Evolutionary conservation across 2,888 invertebrate species (phyloP), one percentile per base, ranked within the genome.

Genomic region (Holacanthella duospinosa): DNA sequence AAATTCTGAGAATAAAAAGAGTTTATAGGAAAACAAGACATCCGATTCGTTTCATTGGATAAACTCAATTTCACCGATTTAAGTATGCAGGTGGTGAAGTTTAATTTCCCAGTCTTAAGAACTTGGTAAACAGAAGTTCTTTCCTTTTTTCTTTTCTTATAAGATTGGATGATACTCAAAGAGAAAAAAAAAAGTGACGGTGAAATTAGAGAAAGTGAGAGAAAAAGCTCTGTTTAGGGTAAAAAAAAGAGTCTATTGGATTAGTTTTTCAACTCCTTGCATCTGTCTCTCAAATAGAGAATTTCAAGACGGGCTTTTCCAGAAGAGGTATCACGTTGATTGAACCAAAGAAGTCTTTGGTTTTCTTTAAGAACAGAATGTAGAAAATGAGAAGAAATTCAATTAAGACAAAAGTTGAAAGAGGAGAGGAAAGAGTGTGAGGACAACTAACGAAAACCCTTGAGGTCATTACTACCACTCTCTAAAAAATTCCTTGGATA

Each of bases 51-150:
- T n/a, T n/a, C n/a, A n/a, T n/a, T n/a, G n/a, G n/a, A n/a, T n/a
- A n/a, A n/a, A n/a, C n/a, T n/a, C n/a, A n/a, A n/a, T n/a, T n/a
- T n/a, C n/a, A n/a, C n/a, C n/a, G n/a, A n/a, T n/a, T 36, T 36
- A 16, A 16, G 36, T 36, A 36, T 36, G 36, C 36, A 36, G 36
- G 36, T 36, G 36, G 36, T 16, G 54, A 43, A 36, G 59, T 58
- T 67, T 67, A 67, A 67, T 67, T 67, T 65, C 61, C 62, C 44
- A 59, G 62, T 61, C 65, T 67, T 57, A 67, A 67, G 67, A 44
- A 43, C 55, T 65, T 29, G 59, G 65, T 65, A 61, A 67, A 67
- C 64, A 67, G 44, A 57, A 9, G 4, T 9, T 48, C 19, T 4
- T 21, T 48, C 21, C n/a, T 21, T 21, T 21, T 48, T 4, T 9